Evolutionary conservation across 1,140 invertebrate genomes (phyloP).

Genomic region (Ruditapes philippinarum): DNA sequence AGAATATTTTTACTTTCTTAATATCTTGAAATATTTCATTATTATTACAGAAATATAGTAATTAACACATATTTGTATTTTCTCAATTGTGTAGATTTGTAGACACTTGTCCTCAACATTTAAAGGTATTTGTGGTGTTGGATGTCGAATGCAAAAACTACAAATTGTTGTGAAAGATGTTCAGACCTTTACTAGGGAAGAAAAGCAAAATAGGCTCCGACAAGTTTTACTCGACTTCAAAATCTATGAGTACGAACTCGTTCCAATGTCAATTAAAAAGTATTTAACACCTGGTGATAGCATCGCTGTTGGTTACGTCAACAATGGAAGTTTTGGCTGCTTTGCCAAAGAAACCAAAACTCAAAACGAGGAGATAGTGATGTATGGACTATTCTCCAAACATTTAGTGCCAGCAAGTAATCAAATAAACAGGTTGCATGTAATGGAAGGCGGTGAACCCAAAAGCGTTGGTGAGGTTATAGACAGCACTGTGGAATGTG

Average conservation of each 20-base stretch:
- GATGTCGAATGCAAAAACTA: background rate
- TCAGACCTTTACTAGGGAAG: background rate
- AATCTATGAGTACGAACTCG: background rate
- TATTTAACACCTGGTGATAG: background rate
- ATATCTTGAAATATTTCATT: too few relatives aligned
- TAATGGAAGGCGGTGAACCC: background rate
- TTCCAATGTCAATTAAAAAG: background rate
- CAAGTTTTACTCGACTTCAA: background rate
- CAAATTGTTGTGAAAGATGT: background rate
- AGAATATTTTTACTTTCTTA: too few relatives aligned
- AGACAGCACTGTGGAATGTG: background rate
- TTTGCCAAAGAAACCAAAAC: background rate
- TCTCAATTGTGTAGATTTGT: too few relatives aligned
- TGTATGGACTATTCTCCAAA: background rate
- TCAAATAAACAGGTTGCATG: background rate
- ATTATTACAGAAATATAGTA: too few relatives aligned
- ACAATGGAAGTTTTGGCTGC: background rate
- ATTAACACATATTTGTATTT: too few relatives aligned
- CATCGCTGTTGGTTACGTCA: background rate
- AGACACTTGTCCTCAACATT: too few relatives aligned
- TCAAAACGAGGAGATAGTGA: background rate
- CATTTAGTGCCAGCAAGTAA: background rate
- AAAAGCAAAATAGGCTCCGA: background rate
- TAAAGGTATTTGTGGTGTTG: too few relatives aligned
- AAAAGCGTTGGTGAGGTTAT: background rate